Evolutionary conservation across 37 sponge, comb jelly and placozoan genomes (phyloP).

Genomic region (Crambe crambe): DNA sequence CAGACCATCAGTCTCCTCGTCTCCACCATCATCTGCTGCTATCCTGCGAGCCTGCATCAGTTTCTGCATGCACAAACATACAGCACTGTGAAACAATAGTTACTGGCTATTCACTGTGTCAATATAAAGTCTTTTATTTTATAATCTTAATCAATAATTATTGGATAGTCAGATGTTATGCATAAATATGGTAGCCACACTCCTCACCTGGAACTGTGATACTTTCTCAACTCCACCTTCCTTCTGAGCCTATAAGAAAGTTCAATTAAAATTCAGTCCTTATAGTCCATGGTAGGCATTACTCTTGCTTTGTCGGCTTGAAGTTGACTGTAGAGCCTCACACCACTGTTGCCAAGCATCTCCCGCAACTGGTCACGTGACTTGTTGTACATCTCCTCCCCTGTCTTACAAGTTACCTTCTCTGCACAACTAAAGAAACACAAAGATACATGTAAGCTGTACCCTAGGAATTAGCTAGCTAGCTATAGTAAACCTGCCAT

Average conservation of each 20-base stretch:
- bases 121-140: too few species aligned
- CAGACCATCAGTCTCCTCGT: not conserved
- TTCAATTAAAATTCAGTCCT: not conserved
- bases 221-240: constrained; percentile 48
- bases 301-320: constrained; percentile 62
- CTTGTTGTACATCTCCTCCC: constrained; percentile 59
- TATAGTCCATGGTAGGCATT: not conserved
- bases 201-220: constrained; percentile 46
- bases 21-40: not conserved
- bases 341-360: constrained; percentile 58
- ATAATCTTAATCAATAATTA: too few species aligned
- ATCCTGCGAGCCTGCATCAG: constrained; percentile 24
- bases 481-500: too few species aligned
- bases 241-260: constrained; percentile 30
- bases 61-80: constrained; percentile 30
- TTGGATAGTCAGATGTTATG: too few species aligned
- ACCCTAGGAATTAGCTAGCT: too few species aligned
- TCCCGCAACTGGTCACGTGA: constrained; percentile 60
- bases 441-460: not conserved
- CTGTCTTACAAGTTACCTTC: constrained; percentile 43
- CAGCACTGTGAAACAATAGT: not conserved
- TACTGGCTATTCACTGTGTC: not conserved
- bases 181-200: not conserved
- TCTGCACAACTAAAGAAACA: constrained; percentile 31
- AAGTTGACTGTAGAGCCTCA: constrained; percentile 73